These are phyloP conservation scores for Halichoeres trimaculatus DNA, from an alignment of 2,113 vertebrate species.

Conservation along the genomic window DNA sequence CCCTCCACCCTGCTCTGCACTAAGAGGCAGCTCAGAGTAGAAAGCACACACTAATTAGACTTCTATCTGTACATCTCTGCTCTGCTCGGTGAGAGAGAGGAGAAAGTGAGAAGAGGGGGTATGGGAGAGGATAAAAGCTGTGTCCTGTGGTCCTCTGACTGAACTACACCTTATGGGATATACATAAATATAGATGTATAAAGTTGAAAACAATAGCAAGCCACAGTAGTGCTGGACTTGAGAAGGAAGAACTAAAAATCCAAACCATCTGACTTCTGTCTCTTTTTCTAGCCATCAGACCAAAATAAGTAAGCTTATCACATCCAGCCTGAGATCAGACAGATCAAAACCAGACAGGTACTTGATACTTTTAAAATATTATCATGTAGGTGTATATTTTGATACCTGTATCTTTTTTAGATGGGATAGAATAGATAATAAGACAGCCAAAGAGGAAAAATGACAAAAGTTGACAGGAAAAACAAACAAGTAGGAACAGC, in stretches of 20 bases:
- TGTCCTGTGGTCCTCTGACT: neutral
- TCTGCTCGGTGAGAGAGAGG: slow-evolving; percentile 22
- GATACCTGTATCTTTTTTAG: slow-evolving; percentile 19
- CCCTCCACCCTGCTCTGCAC: slow-evolving; percentile 20
- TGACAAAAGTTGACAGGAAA: neutral
- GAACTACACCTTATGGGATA: neutral
- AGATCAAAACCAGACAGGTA: slow-evolving; percentile 14
- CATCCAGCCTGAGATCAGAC: neutral
- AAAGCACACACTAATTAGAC: slow-evolving; percentile 67
- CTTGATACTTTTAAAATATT: neutral
- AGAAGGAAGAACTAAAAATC: neutral
- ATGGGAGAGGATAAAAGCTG: slow-evolving; percentile 5
- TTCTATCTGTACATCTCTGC: slow-evolving; percentile 60
- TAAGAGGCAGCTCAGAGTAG: slow-evolving; percentile 51
- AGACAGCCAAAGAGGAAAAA: slow-evolving; percentile 5
- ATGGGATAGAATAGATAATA: neutral
- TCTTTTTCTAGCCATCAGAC: slow-evolving; percentile 8
- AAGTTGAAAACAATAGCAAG: neutral
- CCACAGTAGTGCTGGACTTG: neutral
- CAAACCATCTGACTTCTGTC: slow-evolving; percentile 25
- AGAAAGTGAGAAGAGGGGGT: slow-evolving; percentile 1
- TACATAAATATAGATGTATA: neutral
- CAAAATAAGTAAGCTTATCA: slow-evolving; percentile 4
- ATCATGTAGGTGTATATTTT: slow-evolving; percentile 6
- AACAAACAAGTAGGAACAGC: neutral